Evolutionary conservation across 2,113 vertebrate species (phyloP), one percentile per base, ranked within the genome.

Genomic region (Acanthochromis polyacanthus): DNA sequence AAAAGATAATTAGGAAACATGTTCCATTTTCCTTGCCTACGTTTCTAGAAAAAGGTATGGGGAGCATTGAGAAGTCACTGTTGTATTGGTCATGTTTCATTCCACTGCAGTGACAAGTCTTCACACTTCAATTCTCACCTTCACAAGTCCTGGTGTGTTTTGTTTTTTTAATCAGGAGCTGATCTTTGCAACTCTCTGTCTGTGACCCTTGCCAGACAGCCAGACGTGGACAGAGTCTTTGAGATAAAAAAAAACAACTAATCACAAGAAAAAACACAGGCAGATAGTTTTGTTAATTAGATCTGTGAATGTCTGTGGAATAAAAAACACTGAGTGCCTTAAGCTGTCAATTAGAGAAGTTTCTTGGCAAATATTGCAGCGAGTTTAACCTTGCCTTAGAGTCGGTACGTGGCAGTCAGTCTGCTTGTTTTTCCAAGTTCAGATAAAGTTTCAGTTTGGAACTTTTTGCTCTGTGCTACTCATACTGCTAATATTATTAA

Each of bases 251-350:
- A 55, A 28, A 50, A 15, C 53, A 30, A 74, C 45, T 80, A 71
- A 85, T 71, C 57, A 68, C 36, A 57, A 53, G 61, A 46, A 68
- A 78, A 75, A 76, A 73, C 78, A 87, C 86, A 83, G 45, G 58
- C 66, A 75, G 83, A 89, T 81, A 79, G 83, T 81, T 90, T 85
- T 83, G 82, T 81, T 87, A 89, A 89, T 90, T 81, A 90, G 80
- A 80, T 73, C 17, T 78, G 38, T 56, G 56, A 83, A 83, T 78
- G 70, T 71, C 73, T 76, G 65, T 61, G 22, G 68, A 78, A 77
- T 84, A 71, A 74, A 75, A 75, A 82, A 57, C 75, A 81, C 60
- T 22, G 38, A 53, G 58, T 2, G 72, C 72, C 84, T 62, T 73
- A 38, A 73, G 71, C 70, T 71, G 81, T 86, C 72, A 87, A 50